Base-by-base conservation (phyloP, 1,140 invertebrate genomes). In the Zaprionus kolodkinae region DNA sequence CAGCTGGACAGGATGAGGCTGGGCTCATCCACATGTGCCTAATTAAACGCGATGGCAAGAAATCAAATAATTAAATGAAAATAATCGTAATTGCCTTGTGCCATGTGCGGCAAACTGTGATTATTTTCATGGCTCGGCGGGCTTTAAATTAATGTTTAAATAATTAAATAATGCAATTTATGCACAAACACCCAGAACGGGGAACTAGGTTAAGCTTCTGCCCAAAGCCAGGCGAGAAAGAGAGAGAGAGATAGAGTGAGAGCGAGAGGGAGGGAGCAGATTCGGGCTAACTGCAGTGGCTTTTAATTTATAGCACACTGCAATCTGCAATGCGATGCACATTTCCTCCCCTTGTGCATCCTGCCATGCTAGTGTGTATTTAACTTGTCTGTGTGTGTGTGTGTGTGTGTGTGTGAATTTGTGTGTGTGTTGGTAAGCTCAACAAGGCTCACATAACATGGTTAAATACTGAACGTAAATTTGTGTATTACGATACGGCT, bases 91-190 rank as follows among this genome's bases (percentile, higher is more conserved):
- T 64, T 56, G 30, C 30, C 30, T 6, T 17, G 6, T 30, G 15
- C 13, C 4, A 17, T 50, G 6, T 17, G 33, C 33, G 33, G 61
- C 66, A 62, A 75, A 55, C 70, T 72, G 68, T 81, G 78, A 81
- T 81, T 81, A 81, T 76, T 63, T 67, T 69, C 67, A 67, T 57
- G 71, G 60, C 43, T 57, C 55, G 27, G 13, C 17, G 6, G 40
- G 72, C 43, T 63, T 76, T 76, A 80, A 81, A 68, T 76, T 80
- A 80, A 81, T 81, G 73, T 62, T 76, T 81, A 81, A 72, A 81
- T 81, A 50, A 50, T 50, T 50, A 21, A 45, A 45, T 25, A 76
- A 81, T 81, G 50, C 21, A 63, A 76, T 80, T 68, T 72, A 68
- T 81, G 66, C 25, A 33, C 35, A 43, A 55, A 55, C 68, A 63